phyloP scores from a whole-genome alignment of 2,113 vertebrate species.

The Aphelocoma coerulescens region DNA sequence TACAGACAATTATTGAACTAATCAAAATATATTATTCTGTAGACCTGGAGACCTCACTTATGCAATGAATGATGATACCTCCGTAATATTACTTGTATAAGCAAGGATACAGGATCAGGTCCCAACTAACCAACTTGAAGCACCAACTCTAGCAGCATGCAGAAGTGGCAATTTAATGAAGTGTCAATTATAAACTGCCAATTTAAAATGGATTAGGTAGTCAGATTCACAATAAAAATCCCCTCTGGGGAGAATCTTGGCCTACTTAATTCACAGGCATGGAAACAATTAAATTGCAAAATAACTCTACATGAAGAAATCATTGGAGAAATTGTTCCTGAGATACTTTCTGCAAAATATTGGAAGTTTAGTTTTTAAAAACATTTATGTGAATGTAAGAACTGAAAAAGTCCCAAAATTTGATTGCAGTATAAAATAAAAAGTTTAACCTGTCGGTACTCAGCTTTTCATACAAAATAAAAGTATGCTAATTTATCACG shows the following conservation, averaged over 20 bases:
- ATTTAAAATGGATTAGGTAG: constrained; percentile 1
- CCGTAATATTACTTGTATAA: background rate
- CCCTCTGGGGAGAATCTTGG: background rate
- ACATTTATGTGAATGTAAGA: background rate
- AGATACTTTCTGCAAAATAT: background rate
- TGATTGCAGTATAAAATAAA: background rate
- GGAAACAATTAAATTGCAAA: background rate
- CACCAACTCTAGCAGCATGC: background rate
- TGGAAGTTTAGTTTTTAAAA: background rate
- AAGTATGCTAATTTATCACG: background rate
- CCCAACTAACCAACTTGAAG: background rate
- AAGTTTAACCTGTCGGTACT: background rate
- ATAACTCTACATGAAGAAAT: background rate
- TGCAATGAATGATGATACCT: background rate
- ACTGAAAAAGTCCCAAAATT: background rate
- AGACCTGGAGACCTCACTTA: background rate
- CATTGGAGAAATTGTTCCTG: background rate
- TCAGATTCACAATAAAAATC: constrained; percentile 16
- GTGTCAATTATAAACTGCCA: background rate
- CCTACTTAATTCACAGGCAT: background rate
- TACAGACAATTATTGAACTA: background rate
- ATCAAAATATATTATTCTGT: background rate
- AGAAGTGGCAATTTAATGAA: background rate
- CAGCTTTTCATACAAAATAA: background rate
- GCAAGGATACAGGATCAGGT: background rate